Evolutionary conservation across 2,113 vertebrate genomes (phyloP).

Genomic region (Oceanodroma tethys): DNA sequence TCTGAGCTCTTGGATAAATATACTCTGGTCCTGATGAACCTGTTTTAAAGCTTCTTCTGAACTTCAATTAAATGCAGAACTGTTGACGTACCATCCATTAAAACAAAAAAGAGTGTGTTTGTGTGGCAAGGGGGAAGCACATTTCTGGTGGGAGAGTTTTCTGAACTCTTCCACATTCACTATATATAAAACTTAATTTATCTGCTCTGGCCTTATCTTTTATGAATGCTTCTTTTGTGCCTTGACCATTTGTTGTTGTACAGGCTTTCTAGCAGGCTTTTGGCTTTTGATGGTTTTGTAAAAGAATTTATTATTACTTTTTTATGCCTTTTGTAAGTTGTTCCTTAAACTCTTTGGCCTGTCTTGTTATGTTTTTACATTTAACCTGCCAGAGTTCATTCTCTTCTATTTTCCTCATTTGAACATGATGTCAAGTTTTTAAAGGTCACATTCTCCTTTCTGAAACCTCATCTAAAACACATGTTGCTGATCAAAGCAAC

Average conservation of each 20-base stretch:
- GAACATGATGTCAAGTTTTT: background rate
- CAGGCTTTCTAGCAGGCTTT: background rate
- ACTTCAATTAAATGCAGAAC: background rate
- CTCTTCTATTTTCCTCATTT: background rate
- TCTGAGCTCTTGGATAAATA: background rate
- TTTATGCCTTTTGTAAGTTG: background rate
- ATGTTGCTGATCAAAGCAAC: background rate
- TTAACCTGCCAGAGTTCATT: background rate
- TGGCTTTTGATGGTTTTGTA: background rate
- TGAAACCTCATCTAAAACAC: background rate
- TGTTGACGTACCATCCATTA: background rate
- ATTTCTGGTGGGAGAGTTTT: background rate
- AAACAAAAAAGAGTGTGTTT: background rate
- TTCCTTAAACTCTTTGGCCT: background rate
- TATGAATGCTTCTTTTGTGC: background rate
- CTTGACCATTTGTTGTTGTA: background rate
- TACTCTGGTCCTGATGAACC: background rate
- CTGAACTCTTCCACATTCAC: background rate
- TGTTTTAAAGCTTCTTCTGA: background rate
- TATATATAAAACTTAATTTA: background rate
- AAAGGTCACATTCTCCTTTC: slow-evolving; percentile 13
- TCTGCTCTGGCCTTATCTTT: background rate
- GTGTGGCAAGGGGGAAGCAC: background rate
- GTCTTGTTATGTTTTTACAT: background rate
- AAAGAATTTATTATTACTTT: background rate